Conservation (phyloP, 2,113 vertebrate species). For the Oreocharis arfaki region DNA sequence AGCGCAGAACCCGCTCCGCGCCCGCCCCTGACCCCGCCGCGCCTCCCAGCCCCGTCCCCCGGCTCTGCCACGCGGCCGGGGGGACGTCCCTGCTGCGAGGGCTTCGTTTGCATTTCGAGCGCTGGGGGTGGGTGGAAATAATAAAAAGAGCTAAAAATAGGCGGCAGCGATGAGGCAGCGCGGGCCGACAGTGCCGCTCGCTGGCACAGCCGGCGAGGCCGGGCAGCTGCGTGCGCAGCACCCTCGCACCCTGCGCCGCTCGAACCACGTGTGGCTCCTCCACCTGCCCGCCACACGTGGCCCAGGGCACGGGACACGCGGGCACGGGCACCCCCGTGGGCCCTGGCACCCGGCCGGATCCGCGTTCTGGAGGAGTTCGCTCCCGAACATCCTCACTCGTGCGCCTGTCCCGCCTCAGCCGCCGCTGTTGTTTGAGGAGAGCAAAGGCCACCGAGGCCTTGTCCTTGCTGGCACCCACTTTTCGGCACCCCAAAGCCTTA, state of each 20-base stretch:
- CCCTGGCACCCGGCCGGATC: neutral
- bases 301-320: neutral
- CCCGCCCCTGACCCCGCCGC: neutral
- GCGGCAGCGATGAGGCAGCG: neutral
- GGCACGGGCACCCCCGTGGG: rapidly evolving
- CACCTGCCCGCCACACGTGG: neutral
- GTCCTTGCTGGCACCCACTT: neutral
- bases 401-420: rapidly evolving
- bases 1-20: neutral
- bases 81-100: neutral
- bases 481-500: neutral
- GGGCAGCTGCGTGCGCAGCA: neutral
- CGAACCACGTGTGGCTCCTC: neutral
- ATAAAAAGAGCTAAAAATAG: conserved; percentile 24
- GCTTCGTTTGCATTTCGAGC: neutral
- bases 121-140: neutral
- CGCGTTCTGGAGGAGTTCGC: rapidly evolving
- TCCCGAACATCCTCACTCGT: neutral
- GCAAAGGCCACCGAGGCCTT: neutral
- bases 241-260: neutral
- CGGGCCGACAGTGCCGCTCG: conserved; percentile 27
- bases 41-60: neutral
- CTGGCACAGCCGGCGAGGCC: neutral
- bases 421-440: neutral
- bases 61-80: neutral